These are phyloP conservation scores for Eueremaeus valkanovi DNA, from an alignment of 2,888 invertebrate genomes.

Conservation along the genomic window DNA sequence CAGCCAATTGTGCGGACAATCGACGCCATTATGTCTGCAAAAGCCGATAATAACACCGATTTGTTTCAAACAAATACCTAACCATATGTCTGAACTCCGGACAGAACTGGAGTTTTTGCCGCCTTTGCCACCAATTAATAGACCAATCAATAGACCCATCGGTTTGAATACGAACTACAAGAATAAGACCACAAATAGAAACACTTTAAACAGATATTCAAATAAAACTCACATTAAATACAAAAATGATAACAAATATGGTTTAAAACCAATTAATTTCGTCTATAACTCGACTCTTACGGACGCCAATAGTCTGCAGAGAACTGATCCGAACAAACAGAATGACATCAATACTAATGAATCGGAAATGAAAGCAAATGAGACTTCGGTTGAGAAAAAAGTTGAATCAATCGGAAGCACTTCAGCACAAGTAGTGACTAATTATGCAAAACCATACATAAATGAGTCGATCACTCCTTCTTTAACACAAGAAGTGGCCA, in stretches of 20 bases:
- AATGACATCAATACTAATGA: no score
- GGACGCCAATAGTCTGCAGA: not conserved
- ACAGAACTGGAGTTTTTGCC: not conserved
- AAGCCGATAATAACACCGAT: not conserved
- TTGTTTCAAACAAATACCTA: not conserved
- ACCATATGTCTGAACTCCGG: not conserved
- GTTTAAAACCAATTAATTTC: not conserved
- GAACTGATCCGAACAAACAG: no score
- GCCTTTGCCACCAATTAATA: not conserved
- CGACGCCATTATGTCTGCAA: not conserved
- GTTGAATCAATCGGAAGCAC: no score
- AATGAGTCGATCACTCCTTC: no score
- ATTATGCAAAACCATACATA: no score
- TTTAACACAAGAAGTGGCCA: no score
- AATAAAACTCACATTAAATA: no score
- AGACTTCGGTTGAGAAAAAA: no score
- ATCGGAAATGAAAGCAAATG: no score
- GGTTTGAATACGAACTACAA: not conserved
- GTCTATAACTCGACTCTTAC: not conserved
- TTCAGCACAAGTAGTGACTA: no score
- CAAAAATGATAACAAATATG: not conserved
- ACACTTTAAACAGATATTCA: no score
- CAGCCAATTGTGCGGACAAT: not conserved
- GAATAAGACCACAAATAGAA: not conserved
- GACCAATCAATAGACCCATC: not conserved